phyloP scores from a whole-genome alignment of 2,888 invertebrate species.

The Neoascia interrupta region DNA sequence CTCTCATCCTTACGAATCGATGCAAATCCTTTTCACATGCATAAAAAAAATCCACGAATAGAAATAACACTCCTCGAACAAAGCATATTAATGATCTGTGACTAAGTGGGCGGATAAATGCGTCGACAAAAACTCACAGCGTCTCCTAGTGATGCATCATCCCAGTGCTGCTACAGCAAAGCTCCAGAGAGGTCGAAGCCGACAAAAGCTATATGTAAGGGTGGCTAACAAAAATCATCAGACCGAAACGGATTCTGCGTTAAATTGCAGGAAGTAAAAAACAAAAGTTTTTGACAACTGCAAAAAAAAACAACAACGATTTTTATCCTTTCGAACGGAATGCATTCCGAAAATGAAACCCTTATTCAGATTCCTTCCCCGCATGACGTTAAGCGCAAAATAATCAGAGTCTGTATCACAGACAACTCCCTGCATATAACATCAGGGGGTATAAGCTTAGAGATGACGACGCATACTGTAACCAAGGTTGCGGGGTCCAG shows the following conservation, averaged over 20 bases:
- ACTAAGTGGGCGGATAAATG: constrained; percentile 45
- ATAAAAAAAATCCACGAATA: too few relatives aligned
- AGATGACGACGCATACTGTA: not conserved
- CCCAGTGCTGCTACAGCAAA: not conserved
- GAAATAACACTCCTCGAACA: too few relatives aligned
- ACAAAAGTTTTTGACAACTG: not conserved
- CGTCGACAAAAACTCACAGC: constrained; percentile 11
- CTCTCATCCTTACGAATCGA: too few relatives aligned
- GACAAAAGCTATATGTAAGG: not conserved
- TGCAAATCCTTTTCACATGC: too few relatives aligned
- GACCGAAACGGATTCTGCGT: constrained; percentile 26
- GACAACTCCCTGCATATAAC: constrained; percentile 6
- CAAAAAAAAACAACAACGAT: constrained; percentile 1
- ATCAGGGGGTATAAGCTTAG: not conserved
- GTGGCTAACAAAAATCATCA: constrained; percentile 32
- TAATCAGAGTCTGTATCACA: constrained; percentile 11
- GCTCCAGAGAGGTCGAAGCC: not conserved
- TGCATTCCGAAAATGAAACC: constrained; percentile 31
- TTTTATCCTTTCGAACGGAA: constrained; percentile 15
- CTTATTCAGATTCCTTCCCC: constrained; percentile 13
- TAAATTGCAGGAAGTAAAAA: constrained; percentile 29
- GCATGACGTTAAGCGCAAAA: constrained; percentile 16
- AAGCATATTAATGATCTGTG: constrained; percentile 62
- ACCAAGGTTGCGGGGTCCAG: not conserved
- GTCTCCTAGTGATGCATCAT: not conserved